Evolutionary conservation across 1,140 invertebrate species (phyloP), one percentile per base, ranked within the genome.

Genomic region (Saccostrea cuccullata): DNA sequence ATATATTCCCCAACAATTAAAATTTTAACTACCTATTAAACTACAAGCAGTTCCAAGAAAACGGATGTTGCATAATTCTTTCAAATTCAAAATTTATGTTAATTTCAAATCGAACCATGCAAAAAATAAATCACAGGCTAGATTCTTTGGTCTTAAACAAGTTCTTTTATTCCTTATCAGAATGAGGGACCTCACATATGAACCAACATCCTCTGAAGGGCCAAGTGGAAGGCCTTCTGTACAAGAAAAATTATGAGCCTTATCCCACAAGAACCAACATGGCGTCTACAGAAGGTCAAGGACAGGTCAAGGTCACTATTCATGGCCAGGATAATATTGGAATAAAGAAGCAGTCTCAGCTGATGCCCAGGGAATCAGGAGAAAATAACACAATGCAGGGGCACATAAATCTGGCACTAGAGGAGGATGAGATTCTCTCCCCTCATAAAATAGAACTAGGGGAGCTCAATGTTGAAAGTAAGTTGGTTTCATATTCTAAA

Each of bases 401-500:
- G 15, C 13, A 77, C 13, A 26, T 77, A 77, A 77, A 77, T 30
- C 23, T 30, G 70, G 70, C 26, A 15, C 70, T 77, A 36, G 70
- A 77, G 13, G 23, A 77, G 1, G 70, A 77, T 0, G 70, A 77
- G 23, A 77, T 77, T 77, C 70, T 77, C 70, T 77, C 70, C 70
- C 70, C 70, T 13, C 70, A 77, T 36, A 77, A 77, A 77, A 77
- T 77, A 30, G 70, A 77, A 15, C 70, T 77, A 26, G 26, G 9
- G 15, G 70, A 36, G 11, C 30, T 77, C 30, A 30, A 77, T 77
- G 26, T 36, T 23, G 70, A 77, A 30, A 36, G 70, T 77, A 15
- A 77, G 70, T 77, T 17, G 11, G 8, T 23, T n/a, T 20, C 20
- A 67, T n/a, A 67, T 67, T n/a, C 60, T 20, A 67, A 13, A 64